Percentiles rank a stretch among this genome's conserved stretches.
These are phyloP conservation scores for Zoanthus gigantus DNA, from an alignment of 92 coral and sea anemone genomes.

Conservation along the genomic window DNA sequence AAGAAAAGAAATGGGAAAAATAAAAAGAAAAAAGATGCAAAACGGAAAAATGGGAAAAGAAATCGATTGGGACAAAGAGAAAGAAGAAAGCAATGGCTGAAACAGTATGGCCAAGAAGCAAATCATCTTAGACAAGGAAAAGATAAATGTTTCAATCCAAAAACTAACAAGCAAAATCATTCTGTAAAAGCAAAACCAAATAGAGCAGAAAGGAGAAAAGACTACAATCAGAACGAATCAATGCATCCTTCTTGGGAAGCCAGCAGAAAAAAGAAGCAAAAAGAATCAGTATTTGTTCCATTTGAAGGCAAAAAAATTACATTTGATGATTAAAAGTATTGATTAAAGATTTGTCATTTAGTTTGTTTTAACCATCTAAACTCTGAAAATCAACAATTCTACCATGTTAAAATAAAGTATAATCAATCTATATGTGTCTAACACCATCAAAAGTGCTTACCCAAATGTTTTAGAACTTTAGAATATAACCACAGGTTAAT, in stretches of 20 bases:
- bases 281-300: slow-evolving; percentile 73
- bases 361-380: no score
- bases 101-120: slow-evolving; percentile 86
- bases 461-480: no score
- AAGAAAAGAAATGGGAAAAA: slow-evolving; percentile 45
- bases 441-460: no score
- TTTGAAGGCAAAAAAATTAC: slow-evolving; percentile 89
- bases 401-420: no score
- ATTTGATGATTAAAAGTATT: slow-evolving; percentile 69
- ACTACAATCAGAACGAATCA: neutral
- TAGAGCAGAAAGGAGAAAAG: neutral
- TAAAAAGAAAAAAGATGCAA: slow-evolving; percentile 13
- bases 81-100: slow-evolving; percentile 82
- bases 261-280: slow-evolving; percentile 77
- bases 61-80: slow-evolving; percentile 92
- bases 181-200: no score
- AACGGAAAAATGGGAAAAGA: slow-evolving; percentile 7
- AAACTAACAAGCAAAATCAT: slow-evolving; percentile 4
- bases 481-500: no score
- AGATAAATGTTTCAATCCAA: neutral
- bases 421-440: no score
- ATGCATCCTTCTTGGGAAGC: slow-evolving; percentile 94
- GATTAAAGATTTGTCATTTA: neutral
- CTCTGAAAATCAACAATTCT: no score
- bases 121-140: slow-evolving; percentile 67